Conservation (phyloP, 2,113 vertebrate species). For the Larimichthys polyactis region DNA sequence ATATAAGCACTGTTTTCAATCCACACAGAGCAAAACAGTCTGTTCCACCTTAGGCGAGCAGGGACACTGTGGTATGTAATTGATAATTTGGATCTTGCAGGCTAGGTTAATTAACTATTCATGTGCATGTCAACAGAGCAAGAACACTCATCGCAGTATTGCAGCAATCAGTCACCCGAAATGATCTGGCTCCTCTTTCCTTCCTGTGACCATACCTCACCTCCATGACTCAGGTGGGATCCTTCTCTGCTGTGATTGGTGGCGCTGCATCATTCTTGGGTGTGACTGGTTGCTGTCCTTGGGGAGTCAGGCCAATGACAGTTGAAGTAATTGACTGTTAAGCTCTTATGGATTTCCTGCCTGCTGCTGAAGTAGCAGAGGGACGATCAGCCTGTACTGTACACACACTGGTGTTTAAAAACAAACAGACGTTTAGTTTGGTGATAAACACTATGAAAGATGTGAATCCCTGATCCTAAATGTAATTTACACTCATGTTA, state of each 20-base stretch:
- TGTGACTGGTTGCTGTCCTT: conserved; percentile 67
- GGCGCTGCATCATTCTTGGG: conserved; percentile 42
- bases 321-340: conserved; percentile 76
- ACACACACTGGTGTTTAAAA: conserved; percentile 23
- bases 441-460: conserved; percentile 27
- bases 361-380: conserved; percentile 68
- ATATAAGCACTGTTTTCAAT: neutral
- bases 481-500: neutral
- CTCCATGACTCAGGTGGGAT: conserved; percentile 49
- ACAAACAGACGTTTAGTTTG: conserved; percentile 17
- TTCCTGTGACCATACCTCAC: conserved; percentile 9
- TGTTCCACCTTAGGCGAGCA: neutral
- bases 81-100: neutral
- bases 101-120: conserved; percentile 13
- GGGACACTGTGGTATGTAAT: neutral
- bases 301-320: conserved; percentile 66
- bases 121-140: neutral
- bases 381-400: conserved; percentile 61
- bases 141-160: neutral
- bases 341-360: conserved; percentile 73
- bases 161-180: neutral
- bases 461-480: conserved; percentile 1
- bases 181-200: conserved; percentile 9
- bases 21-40: neutral
- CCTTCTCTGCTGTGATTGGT: conserved; percentile 51